Evolutionary conservation across 2,888 invertebrate species (phyloP), one percentile per base, ranked within the genome.

Genomic region (Pristionchus japonicus): DNA sequence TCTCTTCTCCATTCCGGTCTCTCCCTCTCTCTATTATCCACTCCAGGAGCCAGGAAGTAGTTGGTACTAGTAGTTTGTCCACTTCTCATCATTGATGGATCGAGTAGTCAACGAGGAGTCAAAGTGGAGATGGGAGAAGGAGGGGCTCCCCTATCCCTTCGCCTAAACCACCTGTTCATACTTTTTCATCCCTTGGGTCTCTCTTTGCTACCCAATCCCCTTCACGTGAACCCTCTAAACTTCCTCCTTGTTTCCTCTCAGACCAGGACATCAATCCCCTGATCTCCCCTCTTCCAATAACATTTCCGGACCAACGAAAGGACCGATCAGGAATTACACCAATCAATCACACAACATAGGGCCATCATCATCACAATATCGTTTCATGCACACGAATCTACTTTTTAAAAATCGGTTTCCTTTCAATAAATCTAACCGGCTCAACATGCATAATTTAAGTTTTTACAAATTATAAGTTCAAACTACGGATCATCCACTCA

Each of bases 191-290:
- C 74, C 74, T 40, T 34, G n/a, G 43, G 43, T 47, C 43, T n/a
- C 77, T 40, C n/a, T 47, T 47, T 77, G 77, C 77, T 77, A 77
- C 40, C 23, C 77, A 77, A 77, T 77, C 77, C 77, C 57, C 57
- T 77, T 77, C 77, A 77, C 77, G 77, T 77, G 77, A 43, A 77
- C 27, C 27, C 23, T 6, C 17, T 40, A 6, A 0, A 77, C 77
- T 77, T 77, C 77, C 77, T 77, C 77, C 34, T 77, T 77, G 7
- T 34, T 74, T 43, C 77, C n/a, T 3, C 11, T 27, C 20, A 20
- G 37, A 9, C 70, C 3, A 70, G 37, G 4, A 20, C 70, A 70
- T 23, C 57, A n/a, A n/a, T n/a, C 20, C 6, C 6, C 37, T 37
- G 70, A 34, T 37, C n/a, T n/a, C 70, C 37, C 37, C 20, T 64